Percentiles rank a stretch among this genome's conserved stretches.
Conservation (phyloP, 1,140 invertebrate genomes). For the Chrysomallon squamiferum region DNA sequence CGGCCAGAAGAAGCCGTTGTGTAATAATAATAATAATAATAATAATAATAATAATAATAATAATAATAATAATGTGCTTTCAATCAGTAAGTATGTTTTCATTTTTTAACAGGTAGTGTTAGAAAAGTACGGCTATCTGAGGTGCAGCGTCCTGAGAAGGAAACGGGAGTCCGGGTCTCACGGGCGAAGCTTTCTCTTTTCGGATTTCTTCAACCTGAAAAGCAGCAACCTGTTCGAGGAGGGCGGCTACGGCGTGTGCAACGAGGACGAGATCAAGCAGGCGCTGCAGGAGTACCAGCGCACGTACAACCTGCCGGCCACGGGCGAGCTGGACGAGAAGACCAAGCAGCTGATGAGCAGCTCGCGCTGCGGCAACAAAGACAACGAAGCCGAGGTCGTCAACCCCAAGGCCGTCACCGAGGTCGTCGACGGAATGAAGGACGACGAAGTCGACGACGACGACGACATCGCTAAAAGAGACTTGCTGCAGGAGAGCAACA, state of each 20-base stretch:
- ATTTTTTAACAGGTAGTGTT: conserved; percentile 37
- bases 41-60: too few relatives aligned
- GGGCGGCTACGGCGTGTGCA: conserved; percentile 30
- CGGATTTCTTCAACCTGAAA: conserved; percentile 2
- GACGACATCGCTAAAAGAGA: background rate
- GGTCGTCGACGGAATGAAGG: background rate
- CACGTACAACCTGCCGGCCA: conserved; percentile 57
- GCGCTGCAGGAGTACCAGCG: conserved; percentile 59
- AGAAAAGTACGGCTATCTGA: conserved; percentile 52
- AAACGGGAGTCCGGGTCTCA: conserved; percentile 18
- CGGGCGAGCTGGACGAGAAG: conserved; percentile 56
- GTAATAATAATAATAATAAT: too few relatives aligned
- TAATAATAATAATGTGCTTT: too few relatives aligned
- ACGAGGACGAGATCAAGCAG: conserved; percentile 34
- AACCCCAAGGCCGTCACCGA: conserved; percentile 6
- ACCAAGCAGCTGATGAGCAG: conserved; percentile 60
- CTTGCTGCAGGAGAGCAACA: conserved; percentile 10
- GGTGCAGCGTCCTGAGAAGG: conserved; percentile 29
- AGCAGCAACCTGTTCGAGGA: conserved; percentile 14
- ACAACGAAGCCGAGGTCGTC: conserved; percentile 35
- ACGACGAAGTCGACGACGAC: background rate
- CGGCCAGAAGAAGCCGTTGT: too few relatives aligned
- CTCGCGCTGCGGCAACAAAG: conserved; percentile 62
- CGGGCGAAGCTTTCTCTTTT: background rate
- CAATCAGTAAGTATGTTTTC: too few relatives aligned